Conservation (phyloP, 1,140 invertebrate genomes). For the Atta texana region DNA sequence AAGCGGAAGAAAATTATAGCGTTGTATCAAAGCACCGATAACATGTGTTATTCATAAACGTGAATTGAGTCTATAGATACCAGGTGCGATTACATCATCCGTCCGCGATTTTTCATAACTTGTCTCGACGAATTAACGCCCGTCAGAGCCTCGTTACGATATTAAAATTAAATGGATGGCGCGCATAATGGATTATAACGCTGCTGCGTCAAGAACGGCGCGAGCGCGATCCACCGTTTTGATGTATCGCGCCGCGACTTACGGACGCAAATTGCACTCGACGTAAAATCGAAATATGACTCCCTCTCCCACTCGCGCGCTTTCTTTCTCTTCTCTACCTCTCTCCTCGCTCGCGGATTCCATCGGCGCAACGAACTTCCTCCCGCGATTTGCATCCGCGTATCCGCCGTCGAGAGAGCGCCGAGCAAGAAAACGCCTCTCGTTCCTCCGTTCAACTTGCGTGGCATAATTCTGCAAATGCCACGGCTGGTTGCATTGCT, state of each 20-base stretch:
- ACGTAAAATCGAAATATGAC: slow-evolving; percentile 54
- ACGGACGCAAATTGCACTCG: slow-evolving; percentile 54
- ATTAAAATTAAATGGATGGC: slow-evolving; percentile 59
- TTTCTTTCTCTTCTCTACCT: neutral
- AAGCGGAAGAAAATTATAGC: slow-evolving; percentile 37
- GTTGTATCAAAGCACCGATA: slow-evolving; percentile 47
- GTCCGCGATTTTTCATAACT: slow-evolving; percentile 32
- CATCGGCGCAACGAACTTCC: slow-evolving; percentile 47
- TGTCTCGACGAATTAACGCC: slow-evolving; percentile 29
- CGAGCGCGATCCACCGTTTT: slow-evolving; percentile 43
- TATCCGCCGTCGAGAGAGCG: slow-evolving; percentile 21
- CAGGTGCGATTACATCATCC: slow-evolving; percentile 9
- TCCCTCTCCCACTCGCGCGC: neutral
- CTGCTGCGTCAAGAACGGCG: slow-evolving; percentile 10
- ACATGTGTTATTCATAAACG: neutral
- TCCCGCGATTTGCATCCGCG: slow-evolving; percentile 55
- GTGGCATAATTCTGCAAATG: slow-evolving; percentile 56
- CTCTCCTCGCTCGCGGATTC: neutral
- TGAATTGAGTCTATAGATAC: slow-evolving; percentile 29
- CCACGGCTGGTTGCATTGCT: slow-evolving; percentile 54
- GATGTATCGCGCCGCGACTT: slow-evolving; percentile 44
- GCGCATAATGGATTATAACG: slow-evolving; percentile 47
- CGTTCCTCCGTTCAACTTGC: slow-evolving; percentile 55
- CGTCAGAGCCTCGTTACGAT: slow-evolving; percentile 31
- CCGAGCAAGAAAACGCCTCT: slow-evolving; percentile 34